phyloP scores from a whole-genome alignment of 2,113 vertebrate genomes.

The Lichenostomus cassidix region DNA sequence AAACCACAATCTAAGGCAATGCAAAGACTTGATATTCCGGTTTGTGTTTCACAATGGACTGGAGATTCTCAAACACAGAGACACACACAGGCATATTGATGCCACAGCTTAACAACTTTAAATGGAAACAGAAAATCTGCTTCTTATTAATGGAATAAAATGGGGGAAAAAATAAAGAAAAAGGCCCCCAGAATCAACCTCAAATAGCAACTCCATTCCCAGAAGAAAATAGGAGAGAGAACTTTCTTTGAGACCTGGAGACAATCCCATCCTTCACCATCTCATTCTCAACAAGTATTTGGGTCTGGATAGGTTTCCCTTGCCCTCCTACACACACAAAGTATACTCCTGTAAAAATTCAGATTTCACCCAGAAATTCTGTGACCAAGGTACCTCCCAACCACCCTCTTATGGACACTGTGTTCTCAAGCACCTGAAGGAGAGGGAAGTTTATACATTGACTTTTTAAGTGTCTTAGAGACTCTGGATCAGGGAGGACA shows the following conservation, averaged over 20 bases:
- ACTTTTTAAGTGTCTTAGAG: not conserved
- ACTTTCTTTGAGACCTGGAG: not conserved
- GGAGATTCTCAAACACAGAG: not conserved
- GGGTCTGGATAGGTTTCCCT: not conserved
- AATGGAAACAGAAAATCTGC: constrained; percentile 8
- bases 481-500: not conserved
- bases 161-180: not conserved
- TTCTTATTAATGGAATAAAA: not conserved
- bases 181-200: not conserved
- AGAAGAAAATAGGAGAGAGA: not conserved
- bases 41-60: constrained; percentile 30
- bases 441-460: not conserved
- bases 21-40: constrained; percentile 26
- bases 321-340: not conserved
- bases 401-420: not conserved
- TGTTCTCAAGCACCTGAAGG: not conserved
- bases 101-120: not conserved
- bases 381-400: not conserved
- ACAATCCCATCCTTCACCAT: not conserved
- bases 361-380: not conserved
- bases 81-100: not conserved
- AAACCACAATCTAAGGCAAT: constrained; percentile 23
- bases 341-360: not conserved
- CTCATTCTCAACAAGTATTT: not conserved
- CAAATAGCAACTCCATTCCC: not conserved